These are phyloP conservation scores for Zosterops lateralis DNA, from an alignment of 2,113 vertebrate species.

Conservation along the genomic window DNA sequence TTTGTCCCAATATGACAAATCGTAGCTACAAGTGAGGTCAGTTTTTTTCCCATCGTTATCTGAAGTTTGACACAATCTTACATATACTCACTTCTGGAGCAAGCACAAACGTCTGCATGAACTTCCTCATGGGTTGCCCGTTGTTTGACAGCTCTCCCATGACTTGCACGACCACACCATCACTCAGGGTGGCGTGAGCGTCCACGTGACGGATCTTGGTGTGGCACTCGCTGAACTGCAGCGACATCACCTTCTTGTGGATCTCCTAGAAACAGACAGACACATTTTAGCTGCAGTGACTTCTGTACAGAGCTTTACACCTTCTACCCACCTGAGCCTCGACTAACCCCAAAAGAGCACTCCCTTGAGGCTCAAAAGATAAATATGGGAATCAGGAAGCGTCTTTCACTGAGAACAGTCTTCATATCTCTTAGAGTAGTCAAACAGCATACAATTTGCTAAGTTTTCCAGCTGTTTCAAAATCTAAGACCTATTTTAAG, in stretches of 20 bases:
- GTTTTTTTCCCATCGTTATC: background rate
- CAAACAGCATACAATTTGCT: background rate
- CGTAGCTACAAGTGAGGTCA: background rate
- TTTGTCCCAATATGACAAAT: background rate
- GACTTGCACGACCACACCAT: conserved; percentile 96
- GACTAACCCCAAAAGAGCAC: background rate
- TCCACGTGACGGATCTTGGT: conserved; percentile 98
- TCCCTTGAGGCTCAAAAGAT: background rate
- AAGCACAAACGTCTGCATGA: conserved; percentile 98
- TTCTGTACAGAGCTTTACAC: background rate
- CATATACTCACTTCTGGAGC: conserved; percentile 87
- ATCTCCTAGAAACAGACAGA: conserved; percentile 81
- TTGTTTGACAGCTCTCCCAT: conserved; percentile 96
- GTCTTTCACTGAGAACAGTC: background rate
- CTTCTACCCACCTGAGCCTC: accelerated
- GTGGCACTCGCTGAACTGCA: conserved; percentile 97
- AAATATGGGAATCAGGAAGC: background rate
- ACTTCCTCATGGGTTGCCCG: conserved; percentile 95
- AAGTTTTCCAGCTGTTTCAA: background rate
- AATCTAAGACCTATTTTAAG: background rate
- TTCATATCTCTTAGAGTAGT: background rate
- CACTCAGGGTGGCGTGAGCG: conserved; percentile 92
- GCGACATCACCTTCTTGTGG: conserved; percentile 98
- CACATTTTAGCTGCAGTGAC: background rate
- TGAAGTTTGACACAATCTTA: background rate